These are phyloP conservation scores for Cottus gobio DNA, from an alignment of 2,113 vertebrate genomes.

Conservation along the genomic window DNA sequence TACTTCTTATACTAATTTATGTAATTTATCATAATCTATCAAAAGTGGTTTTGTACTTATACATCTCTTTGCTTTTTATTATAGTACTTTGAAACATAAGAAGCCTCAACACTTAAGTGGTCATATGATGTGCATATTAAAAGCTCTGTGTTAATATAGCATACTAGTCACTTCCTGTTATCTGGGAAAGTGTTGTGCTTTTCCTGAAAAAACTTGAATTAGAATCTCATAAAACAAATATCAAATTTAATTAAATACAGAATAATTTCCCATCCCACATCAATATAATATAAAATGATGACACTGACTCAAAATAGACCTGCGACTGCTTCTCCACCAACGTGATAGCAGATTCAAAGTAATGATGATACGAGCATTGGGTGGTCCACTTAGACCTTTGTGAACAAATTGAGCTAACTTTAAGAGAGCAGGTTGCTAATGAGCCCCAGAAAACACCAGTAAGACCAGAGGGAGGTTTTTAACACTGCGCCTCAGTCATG, in stretches of 20 bases:
- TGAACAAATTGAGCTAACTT: slow-evolving; percentile 12
- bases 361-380: slow-evolving; percentile 3
- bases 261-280: background rate
- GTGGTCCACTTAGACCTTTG: slow-evolving; percentile 25
- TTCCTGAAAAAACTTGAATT: background rate
- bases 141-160: background rate
- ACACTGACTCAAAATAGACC: background rate
- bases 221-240: background rate
- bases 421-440: slow-evolving; percentile 31
- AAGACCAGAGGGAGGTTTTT: slow-evolving; percentile 16
- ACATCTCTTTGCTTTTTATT: background rate
- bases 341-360: background rate
- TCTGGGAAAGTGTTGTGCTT: background rate
- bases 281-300: background rate
- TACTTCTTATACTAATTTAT: background rate
- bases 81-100: background rate
- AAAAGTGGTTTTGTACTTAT: background rate
- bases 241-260: background rate
- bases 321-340: background rate
- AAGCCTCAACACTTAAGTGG: background rate
- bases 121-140: background rate
- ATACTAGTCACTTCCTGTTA: background rate
- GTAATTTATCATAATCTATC: background rate
- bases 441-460: slow-evolving; percentile 21
- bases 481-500: slow-evolving; percentile 3